Evolutionary conservation across 2,113 vertebrate species (phyloP).

Genomic region (Notothenia rossii): DNA sequence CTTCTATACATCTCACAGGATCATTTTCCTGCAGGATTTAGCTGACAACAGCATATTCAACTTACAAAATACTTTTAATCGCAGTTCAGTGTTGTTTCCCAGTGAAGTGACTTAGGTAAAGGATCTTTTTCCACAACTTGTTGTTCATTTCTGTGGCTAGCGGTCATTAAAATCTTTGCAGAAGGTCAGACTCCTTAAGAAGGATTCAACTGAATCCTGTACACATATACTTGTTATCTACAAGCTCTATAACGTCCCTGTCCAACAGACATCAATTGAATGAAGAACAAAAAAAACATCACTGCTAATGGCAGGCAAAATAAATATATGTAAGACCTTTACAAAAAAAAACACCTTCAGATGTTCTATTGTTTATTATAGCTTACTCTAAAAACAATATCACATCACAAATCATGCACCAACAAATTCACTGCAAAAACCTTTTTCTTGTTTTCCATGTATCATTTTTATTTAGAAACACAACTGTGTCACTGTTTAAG

Average conservation of each 20-base stretch:
- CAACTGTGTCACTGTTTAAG: slow-evolving; percentile 43
- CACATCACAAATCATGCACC: too few relatives aligned
- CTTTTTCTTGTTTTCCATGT: slow-evolving; percentile 5
- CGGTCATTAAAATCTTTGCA: neutral
- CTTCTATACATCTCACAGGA: too few relatives aligned
- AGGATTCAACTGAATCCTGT: neutral
- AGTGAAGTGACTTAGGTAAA: too few relatives aligned
- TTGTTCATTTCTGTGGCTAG: neutral
- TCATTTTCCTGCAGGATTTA: too few relatives aligned
- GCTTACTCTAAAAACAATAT: too few relatives aligned
- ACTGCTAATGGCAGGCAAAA: neutral
- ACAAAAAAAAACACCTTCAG: too few relatives aligned
- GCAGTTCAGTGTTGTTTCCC: too few relatives aligned
- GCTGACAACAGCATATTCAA: too few relatives aligned
- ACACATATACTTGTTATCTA: neutral
- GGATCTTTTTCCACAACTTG: too few relatives aligned
- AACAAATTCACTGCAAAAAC: too few relatives aligned
- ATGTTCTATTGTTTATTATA: too few relatives aligned
- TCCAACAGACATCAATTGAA: neutral
- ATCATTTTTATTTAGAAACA: slow-evolving; percentile 71
- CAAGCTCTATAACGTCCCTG: neutral
- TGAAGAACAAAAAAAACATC: neutral
- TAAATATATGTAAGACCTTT: neutral
- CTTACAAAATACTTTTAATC: too few relatives aligned
- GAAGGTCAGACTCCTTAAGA: neutral